Percentiles rank a stretch among this genome's conserved stretches.
Conservation (phyloP, 2,797 vertebrate genomes). For the Urocyon cinereoargenteus region DNA sequence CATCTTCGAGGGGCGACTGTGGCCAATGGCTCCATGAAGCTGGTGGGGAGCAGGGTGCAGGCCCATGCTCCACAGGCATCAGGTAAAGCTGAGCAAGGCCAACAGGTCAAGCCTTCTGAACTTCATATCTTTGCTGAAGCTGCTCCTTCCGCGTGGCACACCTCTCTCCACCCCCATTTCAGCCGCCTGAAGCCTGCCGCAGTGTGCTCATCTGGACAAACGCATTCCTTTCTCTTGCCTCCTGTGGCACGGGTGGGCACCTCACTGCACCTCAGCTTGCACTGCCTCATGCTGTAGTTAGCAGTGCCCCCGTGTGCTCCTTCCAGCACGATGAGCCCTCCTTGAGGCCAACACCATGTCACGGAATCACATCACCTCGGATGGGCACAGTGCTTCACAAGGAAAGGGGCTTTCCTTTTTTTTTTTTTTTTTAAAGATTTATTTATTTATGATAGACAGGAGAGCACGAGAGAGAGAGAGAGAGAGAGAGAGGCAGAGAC, state of each 20-base stretch:
- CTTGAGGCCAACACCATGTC: background rate
- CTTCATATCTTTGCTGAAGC: background rate
- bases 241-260: background rate
- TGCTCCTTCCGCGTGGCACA: background rate
- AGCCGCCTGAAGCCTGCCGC: background rate
- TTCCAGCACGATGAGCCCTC: background rate
- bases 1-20: background rate
- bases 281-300: fast-evolving
- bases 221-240: no score
- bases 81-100: background rate
- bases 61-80: fast-evolving
- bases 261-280: fast-evolving
- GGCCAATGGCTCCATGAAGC: background rate
- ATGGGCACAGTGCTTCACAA: no score
- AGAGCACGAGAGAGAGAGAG: no score
- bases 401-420: background rate
- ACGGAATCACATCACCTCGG: no score
- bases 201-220: background rate
- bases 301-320: no score
- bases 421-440: no score
- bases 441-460: no score
- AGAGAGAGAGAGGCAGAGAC: no score
- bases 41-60: no score
- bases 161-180: background rate
- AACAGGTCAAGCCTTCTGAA: background rate